phyloP scores from a whole-genome alignment of 2,797 vertebrate genomes.

The Premnoplex brunnescens region DNA sequence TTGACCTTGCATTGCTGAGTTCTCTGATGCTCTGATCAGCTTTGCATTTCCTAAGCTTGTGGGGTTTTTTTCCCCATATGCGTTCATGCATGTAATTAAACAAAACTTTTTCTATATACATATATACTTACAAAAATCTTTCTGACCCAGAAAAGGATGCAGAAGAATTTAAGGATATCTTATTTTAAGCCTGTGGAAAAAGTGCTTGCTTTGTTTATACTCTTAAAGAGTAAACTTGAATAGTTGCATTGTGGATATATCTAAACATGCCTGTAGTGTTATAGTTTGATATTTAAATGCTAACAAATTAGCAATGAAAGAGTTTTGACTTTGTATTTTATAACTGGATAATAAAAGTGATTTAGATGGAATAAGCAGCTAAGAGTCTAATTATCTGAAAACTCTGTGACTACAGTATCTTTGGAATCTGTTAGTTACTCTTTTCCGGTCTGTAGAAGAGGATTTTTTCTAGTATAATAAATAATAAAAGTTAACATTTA shows the following conservation, averaged over 20 bases:
- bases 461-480: background rate
- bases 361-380: background rate
- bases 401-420: background rate
- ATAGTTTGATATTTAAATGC: background rate
- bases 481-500: background rate
- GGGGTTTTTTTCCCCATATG: background rate
- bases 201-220: background rate
- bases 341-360: background rate
- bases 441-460: background rate
- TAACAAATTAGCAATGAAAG: conserved; percentile 26
- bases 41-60: background rate
- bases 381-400: background rate
- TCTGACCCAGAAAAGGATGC: background rate
- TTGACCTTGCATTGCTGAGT: background rate
- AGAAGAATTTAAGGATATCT: background rate
- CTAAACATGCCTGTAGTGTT: background rate
- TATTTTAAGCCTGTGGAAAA: background rate
- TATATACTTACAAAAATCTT: background rate
- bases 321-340: background rate
- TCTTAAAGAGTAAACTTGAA: background rate
- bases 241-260: background rate
- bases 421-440: background rate
- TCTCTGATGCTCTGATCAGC: background rate
- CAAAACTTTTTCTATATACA: background rate
- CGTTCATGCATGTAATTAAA: background rate